A percentile compares a stretch with the other conserved stretches of the same genome.
Evolutionary conservation across 1,140 invertebrate genomes (phyloP).

Genomic region (Lineus longissimus): DNA sequence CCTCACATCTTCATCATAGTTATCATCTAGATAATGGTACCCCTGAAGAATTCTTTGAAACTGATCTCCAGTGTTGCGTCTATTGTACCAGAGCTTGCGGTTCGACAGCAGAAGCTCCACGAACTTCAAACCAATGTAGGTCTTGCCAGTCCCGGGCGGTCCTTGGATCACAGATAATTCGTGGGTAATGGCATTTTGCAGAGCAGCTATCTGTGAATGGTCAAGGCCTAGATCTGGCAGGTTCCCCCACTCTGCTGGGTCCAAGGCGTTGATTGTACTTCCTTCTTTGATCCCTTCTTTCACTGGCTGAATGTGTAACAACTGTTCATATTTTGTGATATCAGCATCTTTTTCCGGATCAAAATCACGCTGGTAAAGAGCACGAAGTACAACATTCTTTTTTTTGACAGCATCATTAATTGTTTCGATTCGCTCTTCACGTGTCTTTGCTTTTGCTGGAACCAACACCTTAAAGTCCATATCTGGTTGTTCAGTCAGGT

Average conservation of each 20-base stretch:
- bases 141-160: constrained; percentile 21
- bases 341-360: too few species aligned
- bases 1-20: too few species aligned
- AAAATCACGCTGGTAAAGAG: too few species aligned
- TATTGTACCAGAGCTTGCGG: neutral
- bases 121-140: constrained; percentile 3
- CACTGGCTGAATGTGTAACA: neutral
- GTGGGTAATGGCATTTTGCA: constrained; percentile 42
- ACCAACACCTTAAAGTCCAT: too few species aligned
- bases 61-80: neutral
- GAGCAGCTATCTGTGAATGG: constrained; percentile 45
- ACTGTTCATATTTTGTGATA: neutral
- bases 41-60: neutral
- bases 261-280: neutral
- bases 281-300: neutral
- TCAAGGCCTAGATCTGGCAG: constrained; percentile 29
- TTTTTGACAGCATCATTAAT: neutral
- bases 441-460: neutral
- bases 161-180: constrained; percentile 65
- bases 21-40: neutral
- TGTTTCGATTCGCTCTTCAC: neutral
- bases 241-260: constrained; percentile 4
- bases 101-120: neutral
- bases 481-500: neutral
- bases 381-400: too few species aligned